Base-by-base conservation (phyloP, 2,797 vertebrate species). In the Coreius guichenoti region DNA sequence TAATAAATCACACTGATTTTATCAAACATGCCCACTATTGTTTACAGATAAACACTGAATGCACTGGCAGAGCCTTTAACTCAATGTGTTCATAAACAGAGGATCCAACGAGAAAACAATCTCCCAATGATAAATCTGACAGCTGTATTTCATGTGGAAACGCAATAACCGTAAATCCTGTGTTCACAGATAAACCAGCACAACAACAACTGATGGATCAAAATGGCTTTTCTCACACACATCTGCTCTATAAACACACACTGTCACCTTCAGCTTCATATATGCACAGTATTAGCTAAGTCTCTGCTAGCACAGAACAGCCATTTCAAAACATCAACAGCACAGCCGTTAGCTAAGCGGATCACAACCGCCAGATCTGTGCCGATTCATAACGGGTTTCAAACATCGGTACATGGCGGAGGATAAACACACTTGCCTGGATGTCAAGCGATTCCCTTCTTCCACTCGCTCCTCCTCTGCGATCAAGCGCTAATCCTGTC, bases 401-500 rank as follows among this genome's bases (percentile, higher is more conserved):
- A 47, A 49, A 31, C 73, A 14, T 61, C 47, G 67, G 84, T 83
- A 74, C 45, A 84, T 47, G 86, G 84, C 45, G 54, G 87, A 91
- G 80, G 89, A 83, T 56, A 31, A 72, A 85, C 82, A 91, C 95
- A 97, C 97, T 98, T 98, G 97, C 97, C 98, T 98, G 96, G 92
- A 92, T 95, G 95, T 93, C 88, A 92, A 93, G 93, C 92, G 91
- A 69, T 63, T 73, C 49, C 45, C 79, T 63, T 87, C 77, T 74
- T 1, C 84, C 72, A 79, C 80, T 73, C 80, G 16, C 72, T 84
- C 74, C 67, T 65, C 68, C 70, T 63, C 82, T 82, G 78, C 47
- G 95, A 95, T 95, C 95, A 95, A 94, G 94, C 94, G 92, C 94
- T 97, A 97, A 97, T 98, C 97, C 97, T 94, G 95, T 95, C 95